Evolutionary conservation across 2,888 invertebrate genomes (phyloP).

Genomic region (Nymphalis polychloros): DNA sequence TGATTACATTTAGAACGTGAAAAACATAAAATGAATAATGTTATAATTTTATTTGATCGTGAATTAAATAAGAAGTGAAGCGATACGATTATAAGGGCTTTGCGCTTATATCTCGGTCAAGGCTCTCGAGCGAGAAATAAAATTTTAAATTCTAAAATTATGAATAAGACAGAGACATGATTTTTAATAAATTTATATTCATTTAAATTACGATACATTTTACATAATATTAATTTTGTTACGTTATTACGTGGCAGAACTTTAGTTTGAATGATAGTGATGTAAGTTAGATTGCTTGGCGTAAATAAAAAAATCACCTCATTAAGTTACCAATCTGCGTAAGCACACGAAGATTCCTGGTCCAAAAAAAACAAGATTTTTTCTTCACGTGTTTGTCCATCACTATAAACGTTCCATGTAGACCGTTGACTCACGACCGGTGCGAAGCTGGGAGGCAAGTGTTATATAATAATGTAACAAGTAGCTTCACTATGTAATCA

Average conservation of each 20-base stretch:
- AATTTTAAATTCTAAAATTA: slow-evolving; percentile 12
- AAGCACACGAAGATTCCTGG: too few relatives aligned
- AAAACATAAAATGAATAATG: not conserved
- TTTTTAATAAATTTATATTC: slow-evolving; percentile 5
- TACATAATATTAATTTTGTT: not conserved
- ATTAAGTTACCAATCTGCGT: too few relatives aligned
- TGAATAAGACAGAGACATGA: slow-evolving; percentile 6
- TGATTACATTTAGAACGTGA: not conserved
- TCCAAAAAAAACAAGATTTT: too few relatives aligned
- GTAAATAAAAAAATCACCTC: too few relatives aligned
- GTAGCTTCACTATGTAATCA: not conserved
- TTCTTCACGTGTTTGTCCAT: too few relatives aligned
- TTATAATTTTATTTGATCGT: slow-evolving; percentile 12
- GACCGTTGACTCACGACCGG: too few relatives aligned
- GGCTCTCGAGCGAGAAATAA: slow-evolving; percentile 14
- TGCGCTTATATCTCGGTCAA: slow-evolving; percentile 13
- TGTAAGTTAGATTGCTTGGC: too few relatives aligned
- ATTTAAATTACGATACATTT: not conserved
- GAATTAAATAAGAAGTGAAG: slow-evolving; percentile 18
- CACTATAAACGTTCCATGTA: too few relatives aligned
- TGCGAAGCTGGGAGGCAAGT: not conserved
- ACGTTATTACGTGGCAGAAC: not conserved
- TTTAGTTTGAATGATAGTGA: too few relatives aligned
- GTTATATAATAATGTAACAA: not conserved
- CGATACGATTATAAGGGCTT: slow-evolving; percentile 21